Evolutionary conservation across 1,140 invertebrate genomes (phyloP).

Genomic region (Augochlora pura): DNA sequence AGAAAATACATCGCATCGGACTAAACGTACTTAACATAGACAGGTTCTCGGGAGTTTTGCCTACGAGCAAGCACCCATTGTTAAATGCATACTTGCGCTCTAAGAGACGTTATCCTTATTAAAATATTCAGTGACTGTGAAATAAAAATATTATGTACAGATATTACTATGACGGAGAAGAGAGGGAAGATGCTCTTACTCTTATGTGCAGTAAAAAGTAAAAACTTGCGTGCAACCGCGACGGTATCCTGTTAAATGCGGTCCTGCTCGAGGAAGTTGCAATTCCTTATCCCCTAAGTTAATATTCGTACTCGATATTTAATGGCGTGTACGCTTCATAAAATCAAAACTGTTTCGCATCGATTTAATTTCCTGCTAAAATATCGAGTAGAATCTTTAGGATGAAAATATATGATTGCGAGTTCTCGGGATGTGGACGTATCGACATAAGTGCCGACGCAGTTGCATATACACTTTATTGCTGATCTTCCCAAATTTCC

Average conservation of each 20-base stretch:
- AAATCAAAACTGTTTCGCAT: too few species aligned
- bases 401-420: too few species aligned
- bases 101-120: background rate
- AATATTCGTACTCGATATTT: too few species aligned
- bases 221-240: background rate
- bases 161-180: constrained; percentile 1
- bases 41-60: background rate
- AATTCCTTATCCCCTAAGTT: too few species aligned
- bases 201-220: constrained; percentile 23
- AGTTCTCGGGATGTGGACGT: too few species aligned
- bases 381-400: too few species aligned
- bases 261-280: too few species aligned
- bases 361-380: too few species aligned
- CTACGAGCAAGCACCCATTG: constrained; percentile 1
- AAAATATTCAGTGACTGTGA: background rate
- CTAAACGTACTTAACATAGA: constrained; percentile 26
- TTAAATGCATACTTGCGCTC: background rate
- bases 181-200: constrained; percentile 18
- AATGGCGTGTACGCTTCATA: too few species aligned
- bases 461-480: constrained; percentile 34
- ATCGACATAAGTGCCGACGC: too few species aligned
- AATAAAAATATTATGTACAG: constrained; percentile 24
- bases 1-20: constrained; percentile 34
- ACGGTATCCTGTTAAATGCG: too few species aligned
- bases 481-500: constrained; percentile 25